A percentile compares a stretch with the other conserved stretches of the same genome.
Conservation (phyloP, 2,797 vertebrate species). For the Thaleichthys pacificus region DNA sequence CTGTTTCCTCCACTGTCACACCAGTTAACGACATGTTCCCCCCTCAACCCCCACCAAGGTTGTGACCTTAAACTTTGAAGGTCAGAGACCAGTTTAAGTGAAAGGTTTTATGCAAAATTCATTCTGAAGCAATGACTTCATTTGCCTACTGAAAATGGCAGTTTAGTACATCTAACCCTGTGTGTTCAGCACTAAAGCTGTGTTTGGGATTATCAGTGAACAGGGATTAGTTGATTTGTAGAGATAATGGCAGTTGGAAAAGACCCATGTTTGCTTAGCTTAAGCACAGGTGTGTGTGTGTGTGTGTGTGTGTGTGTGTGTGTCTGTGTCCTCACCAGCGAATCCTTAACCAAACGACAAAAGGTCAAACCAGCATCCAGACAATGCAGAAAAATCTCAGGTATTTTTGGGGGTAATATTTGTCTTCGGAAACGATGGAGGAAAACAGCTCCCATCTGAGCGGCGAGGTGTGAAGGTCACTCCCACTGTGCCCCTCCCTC, state of each 20-base stretch:
- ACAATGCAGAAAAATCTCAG: background rate
- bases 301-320: too few relatives aligned
- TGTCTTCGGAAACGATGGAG: too few relatives aligned
- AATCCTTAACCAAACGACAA: background rate
- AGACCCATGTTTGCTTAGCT: background rate
- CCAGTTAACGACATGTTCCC: background rate
- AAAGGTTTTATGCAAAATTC: background rate
- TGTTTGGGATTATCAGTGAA: background rate
- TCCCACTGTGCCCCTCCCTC: constrained; percentile 35
- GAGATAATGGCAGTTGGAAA: background rate
- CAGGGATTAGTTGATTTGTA: background rate
- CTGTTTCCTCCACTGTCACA: background rate
- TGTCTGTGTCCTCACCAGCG: background rate
- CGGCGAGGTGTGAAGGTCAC: constrained; percentile 69
- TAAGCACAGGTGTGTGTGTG: too few relatives aligned
- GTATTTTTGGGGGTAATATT: background rate
- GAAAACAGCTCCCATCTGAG: background rate
- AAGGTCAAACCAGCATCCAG: background rate
- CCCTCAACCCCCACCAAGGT: background rate
- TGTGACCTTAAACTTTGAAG: background rate
- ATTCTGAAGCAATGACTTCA: too few relatives aligned
- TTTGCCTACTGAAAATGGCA: too few relatives aligned
- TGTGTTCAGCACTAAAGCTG: background rate
- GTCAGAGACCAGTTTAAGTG: background rate
- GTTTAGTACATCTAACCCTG: too few relatives aligned